These are phyloP conservation scores for Gambusia yucatana DNA, from an alignment of 2,797 vertebrate species.

Conservation along the genomic window DNA sequence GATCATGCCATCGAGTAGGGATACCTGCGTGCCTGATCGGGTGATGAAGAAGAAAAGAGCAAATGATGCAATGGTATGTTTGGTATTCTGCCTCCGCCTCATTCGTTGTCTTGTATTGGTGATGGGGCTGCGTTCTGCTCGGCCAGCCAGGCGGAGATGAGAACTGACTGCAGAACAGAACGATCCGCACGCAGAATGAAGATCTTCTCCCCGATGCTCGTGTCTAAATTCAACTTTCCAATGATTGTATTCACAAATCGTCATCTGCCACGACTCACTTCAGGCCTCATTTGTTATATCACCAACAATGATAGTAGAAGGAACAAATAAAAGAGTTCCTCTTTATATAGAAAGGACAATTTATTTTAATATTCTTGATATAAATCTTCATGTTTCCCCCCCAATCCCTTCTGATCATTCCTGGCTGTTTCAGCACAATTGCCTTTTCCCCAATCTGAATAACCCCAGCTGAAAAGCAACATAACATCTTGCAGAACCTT, in stretches of 20 bases:
- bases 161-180: slow-evolving; percentile 20
- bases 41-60: background rate
- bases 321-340: background rate
- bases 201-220: background rate
- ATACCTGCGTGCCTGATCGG: background rate
- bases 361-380: background rate
- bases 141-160: slow-evolving; percentile 9
- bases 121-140: slow-evolving; percentile 13
- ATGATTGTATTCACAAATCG: no score
- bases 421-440: no score
- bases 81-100: slow-evolving; percentile 25
- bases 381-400: background rate
- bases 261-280: background rate
- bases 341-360: background rate
- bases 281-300: background rate
- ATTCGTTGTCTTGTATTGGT: slow-evolving; percentile 7
- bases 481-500: no score
- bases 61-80: background rate
- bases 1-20: background rate
- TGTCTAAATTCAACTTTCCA: background rate
- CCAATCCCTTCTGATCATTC: no score
- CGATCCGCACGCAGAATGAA: background rate
- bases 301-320: background rate
- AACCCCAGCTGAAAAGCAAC: no score
- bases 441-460: no score